Conservation (phyloP, 2,888 invertebrate species). For the Capitulum mitella region DNA sequence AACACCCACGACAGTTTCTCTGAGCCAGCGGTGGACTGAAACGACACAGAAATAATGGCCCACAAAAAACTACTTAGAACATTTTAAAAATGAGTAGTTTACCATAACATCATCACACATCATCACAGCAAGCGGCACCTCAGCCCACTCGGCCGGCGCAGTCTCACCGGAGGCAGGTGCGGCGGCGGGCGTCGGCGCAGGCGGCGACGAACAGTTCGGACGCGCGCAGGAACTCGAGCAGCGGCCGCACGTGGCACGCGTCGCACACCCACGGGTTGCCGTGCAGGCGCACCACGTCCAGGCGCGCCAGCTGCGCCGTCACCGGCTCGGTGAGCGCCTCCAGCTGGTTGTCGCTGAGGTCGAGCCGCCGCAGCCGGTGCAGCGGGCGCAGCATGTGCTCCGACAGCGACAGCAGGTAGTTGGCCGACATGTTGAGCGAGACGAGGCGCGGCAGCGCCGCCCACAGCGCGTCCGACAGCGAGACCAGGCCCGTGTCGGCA, state of each 20-base stretch:
- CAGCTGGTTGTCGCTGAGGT: constrained; percentile 39
- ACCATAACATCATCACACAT: too few relatives aligned
- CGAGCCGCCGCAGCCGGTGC: constrained; percentile 37
- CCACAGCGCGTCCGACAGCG: not conserved
- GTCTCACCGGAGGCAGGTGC: not conserved
- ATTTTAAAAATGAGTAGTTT: too few relatives aligned
- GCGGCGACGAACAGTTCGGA: constrained; percentile 37
- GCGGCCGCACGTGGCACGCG: constrained; percentile 39
- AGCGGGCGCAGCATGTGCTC: constrained; percentile 36
- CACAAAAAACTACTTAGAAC: too few relatives aligned
- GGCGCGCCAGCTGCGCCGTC: constrained; percentile 35
- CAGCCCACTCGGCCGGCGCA: too few relatives aligned
- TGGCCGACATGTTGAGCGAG: constrained; percentile 39
- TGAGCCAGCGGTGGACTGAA: too few relatives aligned
- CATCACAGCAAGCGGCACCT: too few relatives aligned
- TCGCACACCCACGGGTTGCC: constrained; percentile 41
- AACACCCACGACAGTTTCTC: too few relatives aligned
- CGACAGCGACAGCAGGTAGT: constrained; percentile 38
- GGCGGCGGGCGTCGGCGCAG: constrained; percentile 27
- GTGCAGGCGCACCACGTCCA: constrained; percentile 36
- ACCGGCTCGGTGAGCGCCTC: constrained; percentile 35
- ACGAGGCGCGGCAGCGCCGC: constrained; percentile 32
- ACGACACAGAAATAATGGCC: too few relatives aligned
- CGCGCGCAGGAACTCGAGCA: constrained; percentile 38
- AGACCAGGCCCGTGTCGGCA: constrained; percentile 34